A percentile compares a stretch with the other conserved stretches of the same genome.
phyloP scores from a whole-genome alignment of 2,113 vertebrate species.

The Psilopsiagon aurifrons region DNA sequence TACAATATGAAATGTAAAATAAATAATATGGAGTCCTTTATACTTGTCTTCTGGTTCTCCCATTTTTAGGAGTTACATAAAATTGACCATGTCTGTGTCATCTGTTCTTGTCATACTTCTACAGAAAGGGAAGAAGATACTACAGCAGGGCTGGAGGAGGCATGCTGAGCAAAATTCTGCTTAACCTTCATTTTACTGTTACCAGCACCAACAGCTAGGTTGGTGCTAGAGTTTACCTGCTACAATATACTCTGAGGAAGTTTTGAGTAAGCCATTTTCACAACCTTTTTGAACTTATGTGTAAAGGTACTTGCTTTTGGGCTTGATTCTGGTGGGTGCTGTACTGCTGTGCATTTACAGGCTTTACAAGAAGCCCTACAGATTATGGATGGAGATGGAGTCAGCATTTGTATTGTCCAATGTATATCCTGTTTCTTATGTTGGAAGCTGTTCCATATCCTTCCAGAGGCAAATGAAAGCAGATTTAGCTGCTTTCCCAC shows the following conservation, averaged over 20 bases:
- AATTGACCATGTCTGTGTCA: neutral
- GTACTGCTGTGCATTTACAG: neutral
- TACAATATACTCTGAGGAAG: neutral
- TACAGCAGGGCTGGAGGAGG: neutral
- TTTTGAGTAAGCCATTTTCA: neutral
- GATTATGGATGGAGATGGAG: neutral
- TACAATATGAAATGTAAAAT: neutral
- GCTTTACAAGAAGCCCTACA: neutral
- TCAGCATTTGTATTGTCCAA: neutral
- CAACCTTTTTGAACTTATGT: neutral
- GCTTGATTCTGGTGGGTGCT: neutral
- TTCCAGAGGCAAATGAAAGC: neutral
- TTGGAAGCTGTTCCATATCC: neutral
- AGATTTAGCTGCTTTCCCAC: neutral
- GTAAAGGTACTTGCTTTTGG: neutral
- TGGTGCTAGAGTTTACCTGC: neutral
- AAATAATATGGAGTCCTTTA: neutral
- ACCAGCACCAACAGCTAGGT: neutral
- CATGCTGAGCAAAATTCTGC: neutral
- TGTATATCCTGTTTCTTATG: neutral
- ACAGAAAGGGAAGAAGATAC: neutral
- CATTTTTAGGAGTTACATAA: neutral
- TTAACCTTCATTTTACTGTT: neutral
- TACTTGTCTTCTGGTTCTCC: neutral
- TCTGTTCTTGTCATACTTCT: neutral